Percentiles rank a stretch among this genome's conserved stretches.
Conservation (phyloP, 2,888 invertebrate species). For the Xanthostigma xanthostigma region DNA sequence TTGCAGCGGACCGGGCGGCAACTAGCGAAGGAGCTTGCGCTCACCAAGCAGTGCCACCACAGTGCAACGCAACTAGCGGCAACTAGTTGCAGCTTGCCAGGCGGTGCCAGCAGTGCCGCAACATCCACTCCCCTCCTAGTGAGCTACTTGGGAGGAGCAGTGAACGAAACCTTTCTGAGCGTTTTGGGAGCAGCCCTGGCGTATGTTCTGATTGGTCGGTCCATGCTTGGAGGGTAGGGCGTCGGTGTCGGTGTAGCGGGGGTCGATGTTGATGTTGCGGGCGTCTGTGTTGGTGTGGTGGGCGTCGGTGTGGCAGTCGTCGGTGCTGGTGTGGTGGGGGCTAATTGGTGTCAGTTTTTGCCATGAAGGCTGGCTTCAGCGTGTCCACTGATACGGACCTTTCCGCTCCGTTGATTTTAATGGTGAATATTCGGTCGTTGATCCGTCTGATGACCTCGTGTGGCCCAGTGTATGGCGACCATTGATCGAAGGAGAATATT, state of each 20-base stretch:
- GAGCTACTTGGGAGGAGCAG: not conserved
- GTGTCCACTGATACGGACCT: not conserved
- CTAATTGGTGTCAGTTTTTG: no score
- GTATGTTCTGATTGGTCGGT: not conserved
- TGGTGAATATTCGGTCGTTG: not conserved
- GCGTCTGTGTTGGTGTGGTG: no score
- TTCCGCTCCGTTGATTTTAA: constrained; percentile 1
- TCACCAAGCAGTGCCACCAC: no score
- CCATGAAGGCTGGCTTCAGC: not conserved
- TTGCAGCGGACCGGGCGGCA: no score
- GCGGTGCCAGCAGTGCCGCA: no score
- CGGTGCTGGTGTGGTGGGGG: no score
- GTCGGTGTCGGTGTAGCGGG: not conserved
- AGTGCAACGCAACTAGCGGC: no score
- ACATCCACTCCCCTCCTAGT: not conserved
- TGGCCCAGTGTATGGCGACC: no score
- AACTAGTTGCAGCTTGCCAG: no score
- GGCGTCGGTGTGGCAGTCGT: no score
- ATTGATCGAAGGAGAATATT: no score
- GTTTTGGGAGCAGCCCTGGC: not conserved
- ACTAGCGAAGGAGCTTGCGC: no score
- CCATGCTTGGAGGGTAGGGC: not conserved
- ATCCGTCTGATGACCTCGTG: constrained; percentile 8
- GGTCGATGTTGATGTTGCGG: not conserved
- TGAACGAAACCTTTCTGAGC: not conserved